Evolutionary conservation across 2,888 invertebrate species (phyloP).

Genomic region (Drosophila vallismaia): DNA sequence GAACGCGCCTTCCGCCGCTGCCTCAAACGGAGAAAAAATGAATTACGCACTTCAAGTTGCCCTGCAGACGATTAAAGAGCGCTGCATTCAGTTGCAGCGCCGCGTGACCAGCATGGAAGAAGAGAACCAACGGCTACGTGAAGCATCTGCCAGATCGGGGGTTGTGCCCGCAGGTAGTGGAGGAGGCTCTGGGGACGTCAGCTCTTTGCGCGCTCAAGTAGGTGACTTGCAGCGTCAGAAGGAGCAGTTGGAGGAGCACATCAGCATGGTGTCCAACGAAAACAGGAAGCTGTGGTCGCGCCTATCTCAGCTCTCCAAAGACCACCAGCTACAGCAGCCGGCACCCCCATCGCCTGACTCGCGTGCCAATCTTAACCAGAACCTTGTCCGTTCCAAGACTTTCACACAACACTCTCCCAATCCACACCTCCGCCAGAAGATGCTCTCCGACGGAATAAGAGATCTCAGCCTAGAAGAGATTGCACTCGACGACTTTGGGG

Average conservation of each 20-base stretch:
- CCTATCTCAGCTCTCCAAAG: slow-evolving; percentile 87
- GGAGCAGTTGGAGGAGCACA: slow-evolving; percentile 90
- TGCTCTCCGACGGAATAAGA: slow-evolving; percentile 85
- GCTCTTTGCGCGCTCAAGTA: slow-evolving; percentile 86
- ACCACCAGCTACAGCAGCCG: slow-evolving; percentile 81
- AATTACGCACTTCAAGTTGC: slow-evolving; percentile 87
- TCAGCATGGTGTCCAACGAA: slow-evolving; percentile 92
- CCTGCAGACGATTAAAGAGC: slow-evolving; percentile 91
- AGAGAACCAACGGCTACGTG: slow-evolving; percentile 88
- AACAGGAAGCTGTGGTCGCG: slow-evolving; percentile 92
- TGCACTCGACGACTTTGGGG: slow-evolving; percentile 83
- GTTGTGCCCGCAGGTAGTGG: neutral
- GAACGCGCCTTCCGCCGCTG: slow-evolving; percentile 16
- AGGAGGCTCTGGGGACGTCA: slow-evolving; percentile 64
- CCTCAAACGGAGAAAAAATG: slow-evolving; percentile 52
- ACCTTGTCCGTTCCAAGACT: slow-evolving; percentile 86
- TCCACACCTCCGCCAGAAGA: slow-evolving; percentile 85
- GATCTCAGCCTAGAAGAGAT: slow-evolving; percentile 91
- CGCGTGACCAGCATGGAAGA: slow-evolving; percentile 89
- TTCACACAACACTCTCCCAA: slow-evolving; percentile 89
- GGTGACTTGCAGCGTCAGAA: slow-evolving; percentile 90
- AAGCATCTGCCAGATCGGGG: slow-evolving; percentile 28
- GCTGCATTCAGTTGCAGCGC: slow-evolving; percentile 90
- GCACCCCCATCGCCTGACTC: slow-evolving; percentile 26
- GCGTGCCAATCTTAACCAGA: slow-evolving; percentile 82